Evolutionary conservation across 2,113 vertebrate genomes (phyloP), one percentile per base, ranked within the genome.

Genomic region (Tricholaema leucomelas): DNA sequence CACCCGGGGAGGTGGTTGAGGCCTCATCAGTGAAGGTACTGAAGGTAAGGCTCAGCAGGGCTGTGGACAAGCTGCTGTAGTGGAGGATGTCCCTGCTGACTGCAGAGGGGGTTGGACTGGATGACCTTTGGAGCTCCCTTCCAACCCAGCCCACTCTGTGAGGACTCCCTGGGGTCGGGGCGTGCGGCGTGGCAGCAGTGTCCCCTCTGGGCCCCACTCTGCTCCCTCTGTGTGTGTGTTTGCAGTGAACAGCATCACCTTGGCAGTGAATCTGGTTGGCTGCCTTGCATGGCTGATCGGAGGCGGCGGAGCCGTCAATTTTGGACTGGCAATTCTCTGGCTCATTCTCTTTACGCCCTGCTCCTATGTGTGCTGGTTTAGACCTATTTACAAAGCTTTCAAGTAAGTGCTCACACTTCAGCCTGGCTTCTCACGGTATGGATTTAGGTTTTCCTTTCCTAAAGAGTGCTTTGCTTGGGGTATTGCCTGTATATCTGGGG

Each of bases 291-390:
- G 99, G 99, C 98, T 99, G 98, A 99, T 99, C 93, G 99, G 98
- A 93, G 99, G 99, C 75, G 99, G 99, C 25, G 98, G 98, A 94
- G 99, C 99, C 82, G 98, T 98, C 93, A 99, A 99, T 98, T 99
- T 99, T 96, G 99, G 99, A 94, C 98, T 99, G 97, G 98, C 99
- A 88, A 98, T 99, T 97, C 98, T 99, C 96, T 99, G 99, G 99
- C 98, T 99, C 82, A 96, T 99, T 96, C 98, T 99, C 98, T 99
- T 99, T 98, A 99, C 99, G 8, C 99, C 99, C 69, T 99, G 99
- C 97, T 99, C 99, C 85, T 99, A 99, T 82, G 99, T 99, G 92
- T 99, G 99, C 97, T 99, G 99, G 99, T 99, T 99, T 98, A 98
- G 99, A 97, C 97, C 99, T 93, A 98, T 99, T 98, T 99, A 99